Percentiles rank a stretch among this genome's conserved stretches.
Evolutionary conservation across 2,797 vertebrate species (phyloP).

Genomic region (Aeoliscus strigatus): DNA sequence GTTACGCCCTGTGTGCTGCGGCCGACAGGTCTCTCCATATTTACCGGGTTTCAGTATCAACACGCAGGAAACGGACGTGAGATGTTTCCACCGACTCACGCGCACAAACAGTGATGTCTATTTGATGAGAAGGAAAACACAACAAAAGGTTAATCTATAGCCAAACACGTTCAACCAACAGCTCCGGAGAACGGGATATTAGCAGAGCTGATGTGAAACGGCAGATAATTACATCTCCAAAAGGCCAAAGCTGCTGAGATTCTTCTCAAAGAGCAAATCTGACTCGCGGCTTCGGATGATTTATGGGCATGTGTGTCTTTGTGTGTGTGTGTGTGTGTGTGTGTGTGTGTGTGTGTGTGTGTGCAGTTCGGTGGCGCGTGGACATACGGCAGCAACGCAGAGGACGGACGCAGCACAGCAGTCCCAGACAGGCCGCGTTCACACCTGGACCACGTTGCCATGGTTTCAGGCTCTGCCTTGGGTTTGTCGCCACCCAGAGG

Average conservation of each 20-base stretch:
- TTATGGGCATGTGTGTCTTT: constrained; percentile 47
- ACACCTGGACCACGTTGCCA: not conserved
- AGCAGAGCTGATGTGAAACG: constrained; percentile 45
- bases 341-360: too few relatives aligned
- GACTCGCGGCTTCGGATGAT: constrained; percentile 57
- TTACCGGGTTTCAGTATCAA: constrained; percentile 63
- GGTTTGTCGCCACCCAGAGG: constrained; percentile 67
- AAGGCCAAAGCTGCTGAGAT: constrained; percentile 72
- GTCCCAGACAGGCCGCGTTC: constrained; percentile 13
- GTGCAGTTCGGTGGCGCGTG: constrained; percentile 30
- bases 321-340: too few relatives aligned
- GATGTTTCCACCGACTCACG: constrained; percentile 47
- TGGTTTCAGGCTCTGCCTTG: constrained; percentile 9
- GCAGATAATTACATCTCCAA: constrained; percentile 67
- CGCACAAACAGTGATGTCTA: constrained; percentile 47
- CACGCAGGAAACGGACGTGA: constrained; percentile 54
- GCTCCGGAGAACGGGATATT: constrained; percentile 38
- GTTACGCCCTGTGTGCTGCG: constrained; percentile 65
- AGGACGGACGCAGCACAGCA: constrained; percentile 14
- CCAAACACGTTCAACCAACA: constrained; percentile 69
- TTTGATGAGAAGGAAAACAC: constrained; percentile 53
- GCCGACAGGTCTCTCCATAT: constrained; percentile 63
- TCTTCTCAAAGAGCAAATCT: constrained; percentile 72
- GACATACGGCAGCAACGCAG: constrained; percentile 10
- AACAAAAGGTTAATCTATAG: constrained; percentile 72